Evolutionary conservation across 2,888 invertebrate genomes (phyloP), one percentile per base, ranked within the genome.

Genomic region (Cyrtodaria siliqua): DNA sequence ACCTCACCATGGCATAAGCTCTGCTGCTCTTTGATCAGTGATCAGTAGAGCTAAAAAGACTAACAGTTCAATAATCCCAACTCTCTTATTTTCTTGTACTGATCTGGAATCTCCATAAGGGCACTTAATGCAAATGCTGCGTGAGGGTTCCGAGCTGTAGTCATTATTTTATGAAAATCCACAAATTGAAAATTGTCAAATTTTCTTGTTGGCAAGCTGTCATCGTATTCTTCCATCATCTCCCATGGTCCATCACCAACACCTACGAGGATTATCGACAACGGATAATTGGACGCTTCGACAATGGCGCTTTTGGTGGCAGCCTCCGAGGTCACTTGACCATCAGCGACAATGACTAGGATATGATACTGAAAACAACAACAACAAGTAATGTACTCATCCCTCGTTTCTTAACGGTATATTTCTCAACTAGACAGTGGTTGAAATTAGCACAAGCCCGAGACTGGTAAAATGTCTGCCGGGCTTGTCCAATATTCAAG

Each of bases 141-240:
- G 23, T 85, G 86, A 1, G 89, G 88, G 64, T 89, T 90, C 42
- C 87, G 82, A 0, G 87, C 88, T 3, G 83, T 85, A 2, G 87
- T 68, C 52, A 91, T 87, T 20, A 93, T 89, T 64, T 91, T 89
- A 79, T 93, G 92, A 84, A 93, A 94, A 74, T 94, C 93, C 27
- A 94, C 94, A 87, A 94, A 94, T 80, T 94, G 94, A 89, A 94
- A 94, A 86, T 94, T 94, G 88, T 94, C 94, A 92, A 94, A 94
- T 57, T 93, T 92, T 53, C 94, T 87, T 68, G 91, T 89, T 2
- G 94, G 94, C 16, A 94, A 86, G 1, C 91, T 90, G 72, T 94
- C 93, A 84, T 94, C 94, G 86, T 94, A 94, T 59, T 94, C 93
- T 53, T 92, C 90, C 94, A 94, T 94, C 88, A 93, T 93, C 40